phyloP scores from a whole-genome alignment of 1,140 invertebrate genomes.

The Trinorchestia longiramus region DNA sequence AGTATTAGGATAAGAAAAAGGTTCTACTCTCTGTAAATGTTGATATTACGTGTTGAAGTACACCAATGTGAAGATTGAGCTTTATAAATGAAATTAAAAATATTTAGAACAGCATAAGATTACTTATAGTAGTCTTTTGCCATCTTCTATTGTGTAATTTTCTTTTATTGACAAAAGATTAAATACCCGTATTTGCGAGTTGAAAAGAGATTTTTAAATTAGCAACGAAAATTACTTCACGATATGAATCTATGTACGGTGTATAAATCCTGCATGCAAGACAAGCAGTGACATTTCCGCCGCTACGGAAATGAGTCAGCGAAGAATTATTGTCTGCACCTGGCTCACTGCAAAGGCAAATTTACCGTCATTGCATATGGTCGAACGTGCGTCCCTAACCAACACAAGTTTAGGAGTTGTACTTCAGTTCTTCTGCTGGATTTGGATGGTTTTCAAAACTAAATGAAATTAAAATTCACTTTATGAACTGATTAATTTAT shows the following conservation, averaged over 20 bases:
- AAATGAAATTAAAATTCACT: no score
- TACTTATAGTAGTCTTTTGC: neutral
- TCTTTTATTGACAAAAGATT: neutral
- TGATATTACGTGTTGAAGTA: neutral
- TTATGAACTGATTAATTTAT: no score
- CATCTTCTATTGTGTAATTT: neutral
- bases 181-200: neutral
- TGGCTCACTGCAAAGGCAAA: neutral
- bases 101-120: neutral
- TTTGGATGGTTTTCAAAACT: no score
- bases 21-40: neutral
- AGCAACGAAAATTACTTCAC: neutral
- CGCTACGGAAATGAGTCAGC: neutral
- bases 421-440: neutral
- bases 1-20: neutral
- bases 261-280: neutral
- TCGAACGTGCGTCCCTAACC: neutral
- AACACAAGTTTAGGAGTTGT: neutral
- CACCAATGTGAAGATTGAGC: neutral
- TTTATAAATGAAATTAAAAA: neutral
- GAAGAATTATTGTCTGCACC: neutral
- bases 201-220: neutral
- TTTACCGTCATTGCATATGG: neutral
- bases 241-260: neutral
- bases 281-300: neutral